A percentile compares a stretch with the other conserved stretches of the same genome.
phyloP scores from a whole-genome alignment of 2,113 vertebrate species.

The Forbesichthys papilliferus region DNA sequence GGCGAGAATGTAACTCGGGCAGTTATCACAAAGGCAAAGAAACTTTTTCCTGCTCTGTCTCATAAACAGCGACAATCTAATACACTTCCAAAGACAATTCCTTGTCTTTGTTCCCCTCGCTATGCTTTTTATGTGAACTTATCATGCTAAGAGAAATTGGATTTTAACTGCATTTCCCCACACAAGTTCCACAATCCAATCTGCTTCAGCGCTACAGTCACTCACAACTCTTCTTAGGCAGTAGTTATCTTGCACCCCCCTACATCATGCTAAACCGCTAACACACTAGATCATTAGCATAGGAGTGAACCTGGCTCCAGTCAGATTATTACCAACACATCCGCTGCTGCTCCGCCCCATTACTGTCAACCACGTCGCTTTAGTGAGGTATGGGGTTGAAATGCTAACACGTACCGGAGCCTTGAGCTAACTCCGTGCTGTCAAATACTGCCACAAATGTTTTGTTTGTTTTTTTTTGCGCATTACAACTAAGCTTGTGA shows the following conservation, averaged over 20 bases:
- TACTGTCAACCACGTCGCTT: slow-evolving; percentile 64
- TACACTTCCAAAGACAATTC: slow-evolving; percentile 61
- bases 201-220: slow-evolving; percentile 44
- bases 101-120: slow-evolving; percentile 34
- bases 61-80: slow-evolving; percentile 34
- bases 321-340: slow-evolving; percentile 72
- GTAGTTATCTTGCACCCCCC: too few species aligned
- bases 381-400: slow-evolving; percentile 47
- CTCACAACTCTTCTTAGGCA: slow-evolving; percentile 27
- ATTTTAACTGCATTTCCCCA: slow-evolving; percentile 50
- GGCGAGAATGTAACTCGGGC: slow-evolving; percentile 18
- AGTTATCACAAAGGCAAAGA: slow-evolving; percentile 6
- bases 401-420: slow-evolving; percentile 51
- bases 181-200: slow-evolving; percentile 57
- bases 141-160: slow-evolving; percentile 52
- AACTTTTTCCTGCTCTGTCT: slow-evolving; percentile 8
- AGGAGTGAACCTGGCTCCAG: slow-evolving; percentile 66
- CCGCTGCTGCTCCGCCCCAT: slow-evolving; percentile 63
- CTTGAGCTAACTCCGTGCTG: slow-evolving; percentile 40
- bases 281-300: slow-evolving; percentile 71
- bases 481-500: slow-evolving; percentile 38
- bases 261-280: slow-evolving; percentile 73
- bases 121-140: slow-evolving; percentile 46
- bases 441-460: slow-evolving; percentile 32
- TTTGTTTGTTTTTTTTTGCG: background rate